Conservation (phyloP, 2,888 invertebrate species). For the Ceramica pisi region DNA sequence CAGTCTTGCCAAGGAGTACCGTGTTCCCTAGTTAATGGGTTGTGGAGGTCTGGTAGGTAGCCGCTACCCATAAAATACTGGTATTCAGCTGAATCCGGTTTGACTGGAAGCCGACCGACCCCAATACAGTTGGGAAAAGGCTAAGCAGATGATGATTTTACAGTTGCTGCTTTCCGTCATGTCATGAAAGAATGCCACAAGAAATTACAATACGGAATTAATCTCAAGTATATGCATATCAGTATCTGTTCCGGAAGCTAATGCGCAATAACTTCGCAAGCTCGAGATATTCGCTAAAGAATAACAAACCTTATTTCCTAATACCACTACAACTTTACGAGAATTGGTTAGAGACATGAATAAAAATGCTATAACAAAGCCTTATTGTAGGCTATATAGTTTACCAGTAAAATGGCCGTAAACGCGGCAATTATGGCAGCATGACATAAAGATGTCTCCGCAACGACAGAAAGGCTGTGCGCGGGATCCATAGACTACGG, state of each 20-base stretch:
- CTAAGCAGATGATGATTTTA: no score
- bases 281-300: background rate
- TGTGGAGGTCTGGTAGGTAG: no score
- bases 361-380: slow-evolving; percentile 58
- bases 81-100: no score
- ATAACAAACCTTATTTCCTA: slow-evolving; percentile 26
- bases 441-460: slow-evolving; percentile 55
- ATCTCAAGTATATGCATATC: background rate
- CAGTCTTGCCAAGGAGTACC: no score
- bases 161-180: no score
- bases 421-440: slow-evolving; percentile 53
- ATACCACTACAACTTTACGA: slow-evolving; percentile 54
- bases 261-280: slow-evolving; percentile 13
- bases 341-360: slow-evolving; percentile 50
- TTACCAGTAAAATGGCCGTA: slow-evolving; percentile 52
- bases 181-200: no score
- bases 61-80: no score
- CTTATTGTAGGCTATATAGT: slow-evolving; percentile 34
- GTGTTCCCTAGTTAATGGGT: no score
- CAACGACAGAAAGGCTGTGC: slow-evolving; percentile 19
- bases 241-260: slow-evolving; percentile 3
- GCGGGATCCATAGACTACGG: background rate
- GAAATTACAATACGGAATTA: background rate
- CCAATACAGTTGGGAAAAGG: no score
- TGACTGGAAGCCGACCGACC: no score